phyloP scores from a whole-genome alignment of 2,888 invertebrate genomes.

The Plebejus anna region DNA sequence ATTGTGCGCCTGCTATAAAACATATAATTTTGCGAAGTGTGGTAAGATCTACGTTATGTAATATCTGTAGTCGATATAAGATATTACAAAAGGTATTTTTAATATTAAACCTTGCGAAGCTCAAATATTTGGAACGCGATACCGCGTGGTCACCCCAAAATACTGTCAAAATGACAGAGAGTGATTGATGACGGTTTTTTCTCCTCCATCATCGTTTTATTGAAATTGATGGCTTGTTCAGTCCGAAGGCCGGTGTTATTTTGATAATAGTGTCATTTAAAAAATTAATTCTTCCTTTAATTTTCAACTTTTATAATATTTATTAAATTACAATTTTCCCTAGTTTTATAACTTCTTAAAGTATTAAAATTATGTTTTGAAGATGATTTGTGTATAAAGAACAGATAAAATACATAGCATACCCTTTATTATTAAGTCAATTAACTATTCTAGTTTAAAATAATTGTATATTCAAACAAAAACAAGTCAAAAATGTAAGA shows the following conservation, averaged over 20 bases:
- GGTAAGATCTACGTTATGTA: background rate
- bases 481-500: background rate
- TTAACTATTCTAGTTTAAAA: too few species aligned
- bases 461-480: too few species aligned
- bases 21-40: background rate
- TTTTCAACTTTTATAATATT: background rate
- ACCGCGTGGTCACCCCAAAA: conserved; percentile 43
- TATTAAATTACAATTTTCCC: background rate
- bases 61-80: conserved; percentile 10
- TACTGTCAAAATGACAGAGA: conserved; percentile 51
- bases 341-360: background rate
- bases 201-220: conserved; percentile 63
- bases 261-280: conserved; percentile 46
- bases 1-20: too few species aligned
- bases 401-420: too few species aligned
- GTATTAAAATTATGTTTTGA: background rate
- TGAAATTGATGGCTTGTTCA: conserved; percentile 64
- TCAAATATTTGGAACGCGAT: conserved; percentile 39
- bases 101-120: conserved; percentile 33
- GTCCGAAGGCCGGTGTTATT: conserved; percentile 41
- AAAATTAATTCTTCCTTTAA: conserved; percentile 44
- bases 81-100: conserved; percentile 34
- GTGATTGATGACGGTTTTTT: conserved; percentile 60
- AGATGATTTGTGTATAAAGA: background rate
- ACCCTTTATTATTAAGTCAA: too few species aligned